Conservation (phyloP, 2,113 vertebrate species). For the Pheucticus melanocephalus region DNA sequence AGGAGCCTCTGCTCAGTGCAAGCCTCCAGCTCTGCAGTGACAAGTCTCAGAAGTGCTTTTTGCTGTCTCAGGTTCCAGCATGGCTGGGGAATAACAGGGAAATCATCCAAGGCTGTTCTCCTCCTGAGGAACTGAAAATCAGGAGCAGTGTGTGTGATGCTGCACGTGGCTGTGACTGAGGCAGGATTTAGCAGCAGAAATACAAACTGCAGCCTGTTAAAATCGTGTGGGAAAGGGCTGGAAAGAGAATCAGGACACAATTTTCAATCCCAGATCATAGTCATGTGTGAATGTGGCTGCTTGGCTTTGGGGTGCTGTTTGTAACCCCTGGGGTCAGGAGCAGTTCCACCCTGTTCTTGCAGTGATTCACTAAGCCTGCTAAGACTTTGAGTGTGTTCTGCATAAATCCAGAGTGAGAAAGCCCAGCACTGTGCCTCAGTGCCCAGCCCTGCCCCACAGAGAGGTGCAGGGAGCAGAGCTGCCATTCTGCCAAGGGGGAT, state of each 20-base stretch:
- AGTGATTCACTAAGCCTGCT: neutral
- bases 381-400: neutral
- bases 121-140: neutral
- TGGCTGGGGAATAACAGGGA: neutral
- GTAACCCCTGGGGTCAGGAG: neutral
- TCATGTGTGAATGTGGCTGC: neutral
- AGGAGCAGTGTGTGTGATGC: neutral
- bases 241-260: neutral
- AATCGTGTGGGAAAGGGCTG: neutral
- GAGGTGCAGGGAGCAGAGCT: neutral
- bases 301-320: neutral
- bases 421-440: neutral
- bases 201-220: neutral
- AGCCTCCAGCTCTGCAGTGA: neutral
- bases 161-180: neutral
- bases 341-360: neutral
- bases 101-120: neutral
- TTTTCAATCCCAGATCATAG: neutral
- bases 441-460: neutral
- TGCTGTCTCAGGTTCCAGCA: neutral
- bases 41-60: neutral
- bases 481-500: neutral
- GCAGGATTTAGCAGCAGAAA: neutral
- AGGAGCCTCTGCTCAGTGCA: neutral
- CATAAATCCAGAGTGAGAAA: neutral